Evolutionary conservation across 2,888 invertebrate genomes (phyloP), one percentile per base, ranked within the genome.

Genomic region (Dicyrtomina minuta): DNA sequence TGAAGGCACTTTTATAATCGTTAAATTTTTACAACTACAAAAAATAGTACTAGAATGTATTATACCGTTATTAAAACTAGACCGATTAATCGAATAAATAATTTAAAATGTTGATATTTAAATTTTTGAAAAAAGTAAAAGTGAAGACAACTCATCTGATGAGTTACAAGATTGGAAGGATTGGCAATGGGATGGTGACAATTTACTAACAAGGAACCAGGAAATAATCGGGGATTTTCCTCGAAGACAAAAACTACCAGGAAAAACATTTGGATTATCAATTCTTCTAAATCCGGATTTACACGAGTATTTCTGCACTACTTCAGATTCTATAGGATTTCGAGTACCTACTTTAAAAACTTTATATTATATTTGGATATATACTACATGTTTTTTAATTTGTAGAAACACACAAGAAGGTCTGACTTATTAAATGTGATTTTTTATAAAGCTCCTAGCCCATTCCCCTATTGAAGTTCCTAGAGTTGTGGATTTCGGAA

Each of bases 241-340:
- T 8, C 66, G 72, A 22, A 55, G 72, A 12, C 74, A 73, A 56
- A 43, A 46, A 22, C 64, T 65, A n/a, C 64, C 72, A 39, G 74
- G 73, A 22, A 72, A 73, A 59, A 61, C 68, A 0, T 73, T 66
- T 2, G 75, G 75, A 6, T 51, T 75, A 2, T 73, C 73, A 4
- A 66, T 75, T 49, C 71, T 75, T 12, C 58, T 75, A n/a, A 71
- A 75, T 59, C 75, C 75, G 22, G 72, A 72, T 58, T 41, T 72
- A n/a, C 61, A 72, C 6, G 72, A 74, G 46, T 75, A 75, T 55
- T 75, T 70, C 53, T 75, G 75, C 43, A 72, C 75, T 22, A 69
- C 72, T 0, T 70, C 72, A 20, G 75, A 75, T 65, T 70, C 72
- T 15, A 66, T 67, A 58, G 75, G 74, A 1, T 75, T 75, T 65